Evolutionary conservation across 2,113 vertebrate genomes (phyloP).

Genomic region (Perca schrenkii): DNA sequence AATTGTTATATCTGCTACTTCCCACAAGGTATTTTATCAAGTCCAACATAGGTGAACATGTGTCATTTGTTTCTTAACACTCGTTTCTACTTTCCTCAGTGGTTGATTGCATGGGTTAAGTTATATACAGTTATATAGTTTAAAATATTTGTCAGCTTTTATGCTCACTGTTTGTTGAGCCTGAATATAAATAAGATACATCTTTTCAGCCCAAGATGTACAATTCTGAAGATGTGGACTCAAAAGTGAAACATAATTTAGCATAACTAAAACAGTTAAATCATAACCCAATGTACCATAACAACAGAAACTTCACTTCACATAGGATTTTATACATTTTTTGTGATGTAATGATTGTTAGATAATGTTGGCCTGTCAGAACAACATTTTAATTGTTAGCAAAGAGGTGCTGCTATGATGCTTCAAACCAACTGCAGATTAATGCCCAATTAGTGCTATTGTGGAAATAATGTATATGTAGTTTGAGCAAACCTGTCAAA

Average conservation of each 20-base stretch:
- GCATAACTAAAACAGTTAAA: background rate
- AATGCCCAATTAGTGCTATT: background rate
- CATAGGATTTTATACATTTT: background rate
- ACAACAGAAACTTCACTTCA: background rate
- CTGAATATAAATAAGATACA: background rate
- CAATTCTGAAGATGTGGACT: background rate
- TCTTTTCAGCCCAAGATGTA: background rate
- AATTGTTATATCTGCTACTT: no score
- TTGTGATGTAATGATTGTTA: background rate
- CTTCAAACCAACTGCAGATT: background rate
- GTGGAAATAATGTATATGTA: background rate
- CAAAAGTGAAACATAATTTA: background rate
- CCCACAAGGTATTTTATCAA: background rate
- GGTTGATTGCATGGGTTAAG: background rate
- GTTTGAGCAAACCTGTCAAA: slow-evolving; percentile 2
- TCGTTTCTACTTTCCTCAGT: background rate
- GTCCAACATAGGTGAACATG: background rate
- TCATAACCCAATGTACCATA: background rate
- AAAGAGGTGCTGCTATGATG: background rate
- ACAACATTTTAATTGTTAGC: background rate
- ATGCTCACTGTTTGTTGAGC: background rate
- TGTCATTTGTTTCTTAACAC: background rate
- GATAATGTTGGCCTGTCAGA: background rate
- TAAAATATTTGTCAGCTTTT: background rate
- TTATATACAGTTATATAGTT: slow-evolving; percentile 4